Conservation (phyloP, 2,888 invertebrate species). For the Pseudanteris insignis region DNA sequence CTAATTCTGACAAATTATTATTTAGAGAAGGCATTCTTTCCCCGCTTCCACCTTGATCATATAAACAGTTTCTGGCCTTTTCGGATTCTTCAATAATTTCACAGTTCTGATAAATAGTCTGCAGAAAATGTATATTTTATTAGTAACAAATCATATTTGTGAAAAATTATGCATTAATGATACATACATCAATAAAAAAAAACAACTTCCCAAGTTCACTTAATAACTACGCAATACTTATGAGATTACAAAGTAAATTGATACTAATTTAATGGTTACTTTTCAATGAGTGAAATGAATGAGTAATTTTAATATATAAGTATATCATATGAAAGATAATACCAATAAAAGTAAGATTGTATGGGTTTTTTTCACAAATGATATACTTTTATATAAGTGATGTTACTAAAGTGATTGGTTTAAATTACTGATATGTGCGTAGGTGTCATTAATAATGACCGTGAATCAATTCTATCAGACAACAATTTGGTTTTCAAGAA, state of each 20-base stretch:
- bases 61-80: constrained; percentile 58
- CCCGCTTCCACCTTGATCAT: constrained; percentile 51
- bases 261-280: too few species aligned
- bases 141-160: neutral
- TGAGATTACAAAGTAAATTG: too few species aligned
- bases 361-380: constrained; percentile 1
- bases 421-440: constrained; percentile 11
- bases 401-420: too few species aligned
- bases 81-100: constrained; percentile 68
- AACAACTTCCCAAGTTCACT: too few species aligned
- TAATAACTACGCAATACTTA: too few species aligned
- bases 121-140: too few species aligned
- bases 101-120: constrained; percentile 76
- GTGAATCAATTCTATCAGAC: constrained; percentile 29
- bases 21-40: constrained; percentile 69
- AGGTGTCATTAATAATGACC: constrained; percentile 26
- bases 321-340: neutral
- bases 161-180: too few species aligned
- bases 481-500: constrained; percentile 14
- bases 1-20: constrained; percentile 89
- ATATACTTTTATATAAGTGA: too few species aligned
- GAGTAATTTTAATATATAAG: neutral
- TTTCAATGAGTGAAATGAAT: neutral
- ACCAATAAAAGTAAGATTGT: neutral
- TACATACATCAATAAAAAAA: neutral